phyloP scores from a whole-genome alignment of 1,140 invertebrate genomes.

The Cotesia vestalis region DNA sequence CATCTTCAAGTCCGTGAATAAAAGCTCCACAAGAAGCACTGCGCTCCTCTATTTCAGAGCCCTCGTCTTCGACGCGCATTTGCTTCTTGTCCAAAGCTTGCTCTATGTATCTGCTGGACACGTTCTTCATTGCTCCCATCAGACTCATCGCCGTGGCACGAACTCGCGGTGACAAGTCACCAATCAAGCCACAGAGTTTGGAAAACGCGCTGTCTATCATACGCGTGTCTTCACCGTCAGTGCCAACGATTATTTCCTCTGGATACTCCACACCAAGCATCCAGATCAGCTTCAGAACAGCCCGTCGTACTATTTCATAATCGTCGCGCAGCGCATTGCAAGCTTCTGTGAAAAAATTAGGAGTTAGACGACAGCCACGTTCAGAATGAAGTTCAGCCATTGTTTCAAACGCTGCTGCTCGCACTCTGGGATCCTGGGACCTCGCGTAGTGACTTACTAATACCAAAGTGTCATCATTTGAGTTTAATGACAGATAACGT shows the following conservation, averaged over 20 bases:
- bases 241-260: slow-evolving; percentile 76
- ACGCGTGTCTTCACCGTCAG: slow-evolving; percentile 79
- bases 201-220: slow-evolving; percentile 97
- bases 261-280: slow-evolving; percentile 86
- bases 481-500: slow-evolving; percentile 55
- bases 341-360: slow-evolving; percentile 82
- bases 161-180: slow-evolving; percentile 89
- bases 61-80: slow-evolving; percentile 91
- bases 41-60: slow-evolving; percentile 69
- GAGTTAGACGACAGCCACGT: slow-evolving; percentile 79
- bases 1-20: slow-evolving; percentile 98
- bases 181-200: slow-evolving; percentile 92
- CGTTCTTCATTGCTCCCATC: slow-evolving; percentile 85
- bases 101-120: slow-evolving; percentile 89
- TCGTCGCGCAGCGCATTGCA: slow-evolving; percentile 89
- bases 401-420: slow-evolving; percentile 86
- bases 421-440: slow-evolving; percentile 89
- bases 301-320: slow-evolving; percentile 91
- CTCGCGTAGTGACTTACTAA: slow-evolving; percentile 82
- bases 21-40: slow-evolving; percentile 97
- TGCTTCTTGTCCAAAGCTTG: slow-evolving; percentile 98
- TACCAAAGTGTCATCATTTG: slow-evolving; percentile 65
- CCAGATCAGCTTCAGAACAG: slow-evolving; percentile 86
- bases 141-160: slow-evolving; percentile 81
- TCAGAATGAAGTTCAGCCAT: slow-evolving; percentile 81